Base-by-base conservation (phyloP, 2,113 vertebrate species). In the Macroglossus sobrinus region DNA sequence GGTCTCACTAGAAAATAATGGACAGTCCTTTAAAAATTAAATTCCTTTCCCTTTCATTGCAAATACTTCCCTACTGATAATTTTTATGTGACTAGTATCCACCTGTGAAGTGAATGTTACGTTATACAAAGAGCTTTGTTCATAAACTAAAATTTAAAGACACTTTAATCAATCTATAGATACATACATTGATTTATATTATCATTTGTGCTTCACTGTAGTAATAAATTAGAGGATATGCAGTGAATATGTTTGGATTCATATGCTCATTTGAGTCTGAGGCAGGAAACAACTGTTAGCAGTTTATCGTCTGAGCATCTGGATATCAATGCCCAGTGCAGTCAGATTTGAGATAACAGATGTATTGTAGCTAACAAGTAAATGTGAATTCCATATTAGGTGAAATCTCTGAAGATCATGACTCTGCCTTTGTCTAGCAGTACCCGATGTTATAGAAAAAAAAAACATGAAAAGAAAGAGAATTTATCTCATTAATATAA, bases 111-210 rank as follows among this genome's bases (percentile, higher is more conserved):
- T 84, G 61, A 81, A 28, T 89, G 3, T 95, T 93, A 84, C 14
- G 7, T 43, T 95, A 63, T 59, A 74, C 18, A 98, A 96, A 95
- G 40, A 69, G 85, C 16, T 96, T 96, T 79, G 81, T 95, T 69
- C 95, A 82, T 90, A 69, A 97, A 95, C 61, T 75, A 57, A 94
- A 35, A 93, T 97, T 97, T 97, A 94, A 86, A 80, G 84, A 96
- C 79, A 64, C 18, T 96, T 93, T 96, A 97, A 96, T 84, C 63
- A 84, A 94, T 96, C 78, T 57, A 4, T 66, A 59, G 80, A 95
- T 88, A 84, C 33, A 38, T 82, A 90, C 30, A 59, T 89, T 94
- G 64, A 85, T 33, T 89, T 64, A 86, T 78, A 57, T 33, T 80
- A 68, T 96, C 87, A 86, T 96, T 89, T 89, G 84, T 95, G 43